phyloP scores from a whole-genome alignment of 2,797 vertebrate species.

The Furcifer pardalis region DNA sequence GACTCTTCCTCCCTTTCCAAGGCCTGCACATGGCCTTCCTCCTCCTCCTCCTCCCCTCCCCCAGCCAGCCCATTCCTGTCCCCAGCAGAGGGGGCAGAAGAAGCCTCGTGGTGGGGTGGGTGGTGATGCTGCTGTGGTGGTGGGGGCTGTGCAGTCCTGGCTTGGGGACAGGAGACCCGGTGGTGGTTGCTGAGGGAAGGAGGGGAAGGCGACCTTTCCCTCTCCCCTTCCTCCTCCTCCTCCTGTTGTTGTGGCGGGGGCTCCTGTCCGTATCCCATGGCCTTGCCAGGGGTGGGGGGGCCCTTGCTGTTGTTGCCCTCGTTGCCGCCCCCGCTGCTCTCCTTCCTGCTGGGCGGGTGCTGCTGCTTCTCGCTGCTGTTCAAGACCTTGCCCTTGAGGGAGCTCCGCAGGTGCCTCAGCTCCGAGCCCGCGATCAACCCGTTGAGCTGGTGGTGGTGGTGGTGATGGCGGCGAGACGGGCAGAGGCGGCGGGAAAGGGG shows the following conservation, averaged over 20 bases:
- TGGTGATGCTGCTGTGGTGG: slow-evolving; percentile 50
- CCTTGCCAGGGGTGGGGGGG: slow-evolving; percentile 64
- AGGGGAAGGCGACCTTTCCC: neutral
- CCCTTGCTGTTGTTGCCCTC: neutral
- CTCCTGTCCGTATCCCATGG: slow-evolving; percentile 73
- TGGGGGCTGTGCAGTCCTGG: slow-evolving; percentile 66
- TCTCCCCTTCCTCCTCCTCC: slow-evolving; percentile 64
- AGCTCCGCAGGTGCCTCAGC: slow-evolving; percentile 78
- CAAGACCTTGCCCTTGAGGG: slow-evolving; percentile 79
- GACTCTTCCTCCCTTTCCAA: slow-evolving; percentile 66
- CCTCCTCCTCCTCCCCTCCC: slow-evolving; percentile 61
- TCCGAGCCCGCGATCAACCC: slow-evolving; percentile 87
- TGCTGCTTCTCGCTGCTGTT: neutral
- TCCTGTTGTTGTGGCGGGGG: slow-evolving; percentile 55
- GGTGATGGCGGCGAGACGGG: slow-evolving; percentile 70
- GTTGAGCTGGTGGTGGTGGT: slow-evolving; percentile 85
- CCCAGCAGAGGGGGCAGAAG: slow-evolving; percentile 72
- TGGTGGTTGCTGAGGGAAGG: slow-evolving; percentile 59
- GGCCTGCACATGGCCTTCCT: too few species aligned
- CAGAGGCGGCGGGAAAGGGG: slow-evolving; percentile 44
- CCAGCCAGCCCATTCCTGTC: slow-evolving; percentile 73
- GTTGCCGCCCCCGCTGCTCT: neutral
- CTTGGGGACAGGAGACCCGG: slow-evolving; percentile 47
- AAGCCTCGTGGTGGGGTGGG: slow-evolving; percentile 66
- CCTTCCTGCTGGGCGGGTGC: slow-evolving; percentile 65